Evolutionary conservation across 2,113 vertebrate genomes (phyloP), one percentile per base, ranked within the genome.

Genomic region (Labeo rohita): DNA sequence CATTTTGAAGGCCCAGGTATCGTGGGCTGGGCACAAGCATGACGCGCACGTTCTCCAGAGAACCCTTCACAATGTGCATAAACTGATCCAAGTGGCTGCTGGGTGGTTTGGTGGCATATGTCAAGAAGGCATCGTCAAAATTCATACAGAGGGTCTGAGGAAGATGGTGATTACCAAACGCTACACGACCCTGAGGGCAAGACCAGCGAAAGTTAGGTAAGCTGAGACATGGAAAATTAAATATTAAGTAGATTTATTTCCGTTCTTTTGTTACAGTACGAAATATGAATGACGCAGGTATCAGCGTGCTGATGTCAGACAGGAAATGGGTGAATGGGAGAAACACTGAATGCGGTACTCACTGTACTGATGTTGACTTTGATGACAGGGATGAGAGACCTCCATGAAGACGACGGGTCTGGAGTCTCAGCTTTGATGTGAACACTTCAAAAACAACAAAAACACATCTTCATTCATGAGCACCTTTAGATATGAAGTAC

Each of bases 361-460:
- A 99, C 98, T 2, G 98, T 98, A 95, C 97, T 99, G 93, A 99
- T 97, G 89, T 98, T 99, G 81, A 99, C 96, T 93, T 99, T 99
- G 92, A 99, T 97, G 84, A 99, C 98, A 0, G 98, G 98, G 90
- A 99, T 99, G 91, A 99, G 97, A 6, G 98, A 99, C 78, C 98
- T 96, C 98, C 98, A 99, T 0, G 98, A 99, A 18, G 98, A 98
- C 18, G 97, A 92, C 0, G 97, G 96, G 65, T 99, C 98, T 86
- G 95, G 95, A 89, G 96, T 96, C 90, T 99, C 97, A 84, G 96
- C 92, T 96, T 96, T 97, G 28, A 96, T 96, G 94, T 96, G 95
- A 87, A 97, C 96, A 89, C 98, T 99, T 56, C 1, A 89, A 18
- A 49, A 61, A 68, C 49, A 85, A 11, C 36, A 86, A 34, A 84